phyloP scores from a whole-genome alignment of 1,140 invertebrate species.

The Sycobia sp. region DNA sequence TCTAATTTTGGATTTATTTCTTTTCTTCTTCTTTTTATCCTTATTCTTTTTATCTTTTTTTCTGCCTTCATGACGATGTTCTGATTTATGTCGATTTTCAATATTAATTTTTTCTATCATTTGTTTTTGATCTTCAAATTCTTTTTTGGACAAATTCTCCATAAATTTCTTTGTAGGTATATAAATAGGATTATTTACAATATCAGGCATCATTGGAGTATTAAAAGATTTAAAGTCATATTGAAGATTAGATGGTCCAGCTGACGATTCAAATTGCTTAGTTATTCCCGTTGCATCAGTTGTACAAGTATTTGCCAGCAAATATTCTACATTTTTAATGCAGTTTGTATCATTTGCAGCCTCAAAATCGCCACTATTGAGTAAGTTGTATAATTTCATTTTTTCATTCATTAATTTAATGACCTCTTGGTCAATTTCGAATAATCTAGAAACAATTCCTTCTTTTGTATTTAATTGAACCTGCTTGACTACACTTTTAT shows the following conservation, averaged over 20 bases:
- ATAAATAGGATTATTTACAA: background rate
- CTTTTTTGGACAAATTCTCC: background rate
- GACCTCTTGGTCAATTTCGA: conserved; percentile 57
- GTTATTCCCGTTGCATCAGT: background rate
- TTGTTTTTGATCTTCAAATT: background rate
- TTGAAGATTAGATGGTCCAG: background rate
- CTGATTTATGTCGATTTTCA: conserved; percentile 20
- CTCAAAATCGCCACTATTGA: conserved; percentile 39
- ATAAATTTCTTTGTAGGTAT: background rate
- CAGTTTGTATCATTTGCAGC: background rate
- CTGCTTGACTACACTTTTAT: background rate
- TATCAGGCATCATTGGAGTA: background rate
- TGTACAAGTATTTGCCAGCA: background rate
- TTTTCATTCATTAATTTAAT: conserved; percentile 56
- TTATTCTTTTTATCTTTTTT: conserved; percentile 38
- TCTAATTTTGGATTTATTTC: conserved; percentile 15
- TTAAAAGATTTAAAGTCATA: background rate
- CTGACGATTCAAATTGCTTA: background rate
- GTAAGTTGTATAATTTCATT: conserved; percentile 49
- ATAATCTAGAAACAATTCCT: conserved; percentile 51
- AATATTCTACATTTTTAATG: background rate
- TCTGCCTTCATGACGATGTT: conserved; percentile 20
- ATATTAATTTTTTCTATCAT: conserved; percentile 6
- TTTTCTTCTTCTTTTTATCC: conserved; percentile 24
- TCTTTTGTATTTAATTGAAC: conserved; percentile 35